Evolutionary conservation across 2,888 invertebrate species (phyloP).

Genomic region (Euproctis similis): DNA sequence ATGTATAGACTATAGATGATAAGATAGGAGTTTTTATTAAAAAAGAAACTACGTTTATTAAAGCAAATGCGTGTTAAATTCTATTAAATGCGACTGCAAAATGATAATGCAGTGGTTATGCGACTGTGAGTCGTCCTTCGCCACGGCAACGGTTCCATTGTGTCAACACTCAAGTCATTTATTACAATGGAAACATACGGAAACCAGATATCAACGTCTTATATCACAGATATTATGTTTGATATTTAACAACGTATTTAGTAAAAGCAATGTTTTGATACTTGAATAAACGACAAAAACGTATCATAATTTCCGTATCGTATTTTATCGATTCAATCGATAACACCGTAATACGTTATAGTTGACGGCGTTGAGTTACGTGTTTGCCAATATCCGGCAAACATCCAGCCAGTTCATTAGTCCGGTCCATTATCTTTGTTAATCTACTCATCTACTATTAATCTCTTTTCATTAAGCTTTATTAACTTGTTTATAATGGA

Average conservation of each 20-base stretch:
- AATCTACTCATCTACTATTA: not conserved
- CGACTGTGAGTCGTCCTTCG: constrained; percentile 64
- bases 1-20: no score
- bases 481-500: no score
- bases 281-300: no score
- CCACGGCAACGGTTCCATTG: constrained; percentile 64
- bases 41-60: no score
- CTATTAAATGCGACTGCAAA: constrained; percentile 29
- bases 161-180: no score
- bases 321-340: no score
- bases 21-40: no score
- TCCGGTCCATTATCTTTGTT: constrained; percentile 15
- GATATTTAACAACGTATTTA: constrained; percentile 40
- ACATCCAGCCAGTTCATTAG: constrained; percentile 35
- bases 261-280: constrained; percentile 36
- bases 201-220: constrained; percentile 64
- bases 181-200: constrained; percentile 64
- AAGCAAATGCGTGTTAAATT: constrained; percentile 38
- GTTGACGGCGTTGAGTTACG: no score
- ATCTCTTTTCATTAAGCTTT: not conserved
- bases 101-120: constrained; percentile 62
- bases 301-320: no score
- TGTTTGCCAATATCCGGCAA: constrained; percentile 33
- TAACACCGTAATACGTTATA: no score
- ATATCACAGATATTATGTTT: constrained; percentile 46